Percentiles rank a stretch among this genome's conserved stretches.
These are phyloP conservation scores for Synanceia verrucosa DNA, from an alignment of 2,797 vertebrate genomes.

Conservation along the genomic window DNA sequence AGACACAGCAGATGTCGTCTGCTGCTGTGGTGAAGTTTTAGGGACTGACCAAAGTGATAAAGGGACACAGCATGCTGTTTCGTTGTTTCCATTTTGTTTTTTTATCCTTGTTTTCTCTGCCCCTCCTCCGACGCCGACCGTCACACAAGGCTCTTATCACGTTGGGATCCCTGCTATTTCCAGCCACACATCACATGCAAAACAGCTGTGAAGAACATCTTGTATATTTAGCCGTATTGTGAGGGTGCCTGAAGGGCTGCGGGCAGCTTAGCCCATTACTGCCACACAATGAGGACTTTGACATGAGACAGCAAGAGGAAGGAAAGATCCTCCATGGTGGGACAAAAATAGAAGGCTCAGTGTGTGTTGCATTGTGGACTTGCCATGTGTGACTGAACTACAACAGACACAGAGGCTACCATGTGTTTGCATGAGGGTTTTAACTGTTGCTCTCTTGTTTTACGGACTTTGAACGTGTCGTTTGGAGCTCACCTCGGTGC, in stretches of 20 bases:
- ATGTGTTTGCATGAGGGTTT: slow-evolving; percentile 48
- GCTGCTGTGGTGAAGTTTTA: background rate
- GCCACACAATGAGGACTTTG: slow-evolving; percentile 82
- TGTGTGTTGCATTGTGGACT: slow-evolving; percentile 63
- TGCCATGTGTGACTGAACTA: slow-evolving; percentile 60
- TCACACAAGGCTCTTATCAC: slow-evolving; percentile 73
- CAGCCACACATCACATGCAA: slow-evolving; percentile 85
- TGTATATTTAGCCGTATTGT: slow-evolving; percentile 83
- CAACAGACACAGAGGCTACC: slow-evolving; percentile 51
- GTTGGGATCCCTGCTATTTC: slow-evolving; percentile 77
- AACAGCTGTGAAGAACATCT: slow-evolving; percentile 84
- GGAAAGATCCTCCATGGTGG: slow-evolving; percentile 67
- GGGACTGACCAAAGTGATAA: slow-evolving; percentile 1
- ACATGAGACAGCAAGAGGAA: slow-evolving; percentile 75
- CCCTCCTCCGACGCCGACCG: slow-evolving; percentile 28
- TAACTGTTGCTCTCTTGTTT: slow-evolving; percentile 50
- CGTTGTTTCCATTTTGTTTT: background rate
- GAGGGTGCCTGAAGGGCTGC: slow-evolving; percentile 70
- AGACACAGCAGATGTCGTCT: slow-evolving; percentile 7
- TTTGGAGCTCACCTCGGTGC: background rate
- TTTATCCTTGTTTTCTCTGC: background rate
- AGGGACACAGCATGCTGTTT: background rate
- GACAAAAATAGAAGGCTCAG: slow-evolving; percentile 71
- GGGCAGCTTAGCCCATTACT: slow-evolving; percentile 77
- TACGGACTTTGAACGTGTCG: slow-evolving; percentile 1